phyloP scores from a whole-genome alignment of 2,113 vertebrate species.

The Penelope pileata region DNA sequence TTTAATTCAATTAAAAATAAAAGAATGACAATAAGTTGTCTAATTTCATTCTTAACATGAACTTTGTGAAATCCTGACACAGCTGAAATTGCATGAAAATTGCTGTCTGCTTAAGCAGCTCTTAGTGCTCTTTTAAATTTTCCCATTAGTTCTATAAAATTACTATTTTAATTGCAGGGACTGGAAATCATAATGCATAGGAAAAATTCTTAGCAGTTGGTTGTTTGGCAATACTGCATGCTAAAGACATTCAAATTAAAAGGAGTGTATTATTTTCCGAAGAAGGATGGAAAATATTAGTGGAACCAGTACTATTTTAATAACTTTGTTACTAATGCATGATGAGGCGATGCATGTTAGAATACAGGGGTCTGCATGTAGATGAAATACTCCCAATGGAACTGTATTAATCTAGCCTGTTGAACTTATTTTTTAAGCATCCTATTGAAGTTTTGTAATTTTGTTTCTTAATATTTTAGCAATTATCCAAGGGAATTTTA shows the following conservation, averaged over 20 bases:
- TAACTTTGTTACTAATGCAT: neutral
- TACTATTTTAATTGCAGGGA: neutral
- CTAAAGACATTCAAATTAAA: neutral
- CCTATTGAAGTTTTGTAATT: neutral
- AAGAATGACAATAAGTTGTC: neutral
- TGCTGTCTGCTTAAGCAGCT: neutral
- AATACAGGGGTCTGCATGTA: neutral
- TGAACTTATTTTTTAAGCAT: neutral
- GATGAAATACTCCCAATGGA: neutral
- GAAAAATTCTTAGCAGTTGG: neutral
- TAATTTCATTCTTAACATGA: neutral
- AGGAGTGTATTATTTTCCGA: neutral
- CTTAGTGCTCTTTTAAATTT: neutral
- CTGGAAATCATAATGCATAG: neutral
- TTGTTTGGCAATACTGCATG: neutral
- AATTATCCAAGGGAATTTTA: slow-evolving; percentile 87
- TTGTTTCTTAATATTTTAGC: slow-evolving; percentile 67
- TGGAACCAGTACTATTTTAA: neutral
- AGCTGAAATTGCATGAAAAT: neutral
- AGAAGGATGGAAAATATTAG: neutral
- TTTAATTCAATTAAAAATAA: neutral
- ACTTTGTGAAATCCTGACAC: neutral
- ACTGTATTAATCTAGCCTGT: neutral
- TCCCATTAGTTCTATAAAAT: neutral
- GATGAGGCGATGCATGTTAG: neutral